Evolutionary conservation across 2,888 invertebrate species (phyloP), one percentile per base, ranked within the genome.

Genomic region (Cosmorhoe ocellata): DNA sequence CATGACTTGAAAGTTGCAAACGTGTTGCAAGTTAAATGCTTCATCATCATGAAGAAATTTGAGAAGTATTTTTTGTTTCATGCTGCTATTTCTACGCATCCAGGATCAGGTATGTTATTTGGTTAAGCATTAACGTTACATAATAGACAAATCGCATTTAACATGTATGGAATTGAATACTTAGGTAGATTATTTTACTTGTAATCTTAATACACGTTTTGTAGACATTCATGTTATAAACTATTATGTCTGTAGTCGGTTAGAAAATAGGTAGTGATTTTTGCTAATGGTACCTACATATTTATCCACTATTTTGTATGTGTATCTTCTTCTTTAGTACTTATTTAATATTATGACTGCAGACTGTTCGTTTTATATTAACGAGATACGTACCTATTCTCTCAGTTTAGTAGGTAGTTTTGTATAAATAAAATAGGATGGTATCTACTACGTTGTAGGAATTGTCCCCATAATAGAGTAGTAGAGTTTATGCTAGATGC

Each of bases 31-130:
- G 41, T 41, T 26, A 66, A 53, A 31, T 48, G 55, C 24, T 24
- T 51, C 59, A 59, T 51, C 50, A 56, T 64, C 51, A 53, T 46
- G 51, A 30, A 45, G 49, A 59, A 39, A 40, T 34, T 52, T 30
- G 48, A 46, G 51, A 34, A 49, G 52, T 26, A 32, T 47, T 48
- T 68, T 76, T 82, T 84, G 76, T 87, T 88, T 69, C 86, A 86
- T 77, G 85, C 79, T 56, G 54, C 67, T 64, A 57, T 51, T 44
- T 55, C 44, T 49, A 41, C 37, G 34, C 12, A 10, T 51, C 60
- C 68, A 88, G 88, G 88, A 88, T 68, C 88, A 88, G 88, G 88
- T 88, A 86, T 78, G 88, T 86, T 24, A 71, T 58, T 66, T 31
- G 13, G 33, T 26, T 31, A 42, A 34, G 30, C 42, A 24, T 28